Evolutionary conservation across 2,888 invertebrate species (phyloP), one percentile per base, ranked within the genome.

Genomic region (Dugesia japonica): DNA sequence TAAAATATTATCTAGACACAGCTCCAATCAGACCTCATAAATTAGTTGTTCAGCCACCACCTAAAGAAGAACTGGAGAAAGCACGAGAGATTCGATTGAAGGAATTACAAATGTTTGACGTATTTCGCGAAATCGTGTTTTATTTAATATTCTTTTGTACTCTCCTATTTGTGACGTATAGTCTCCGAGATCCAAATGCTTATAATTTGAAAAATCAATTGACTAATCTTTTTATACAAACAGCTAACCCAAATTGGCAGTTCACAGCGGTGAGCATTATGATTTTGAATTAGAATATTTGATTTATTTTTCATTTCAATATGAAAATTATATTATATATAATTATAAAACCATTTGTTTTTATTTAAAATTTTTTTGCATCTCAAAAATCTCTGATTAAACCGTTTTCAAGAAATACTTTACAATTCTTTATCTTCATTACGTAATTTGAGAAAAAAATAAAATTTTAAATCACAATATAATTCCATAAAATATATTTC

Each of bases 71-170:
- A 0, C 80, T 86, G 76, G 83, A 84, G 78, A 80, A 81, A 74
- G 83, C 83, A 0, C 80, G 85, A 73, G 79, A 82, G 71, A 80
- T 81, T 42, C 80, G 86, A 15, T 75, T 84, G 78, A 85, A 85
- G 76, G 86, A 86, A 79, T 81, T 86, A 17, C 82, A 85, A 80
- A 86, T 86, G 85, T 85, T 83, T 80, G 81, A 81, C 13, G 82
- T 86, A 31, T 77, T 86, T 17, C 79, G 84, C 74, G 86, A 86
- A 80, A 85, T 86, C 15, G 77, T 83, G 31, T 82, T 84, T 76
- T 86, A 86, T 80, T 79, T 82, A 15, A 80, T 86, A 79, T 87
- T 86, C 81, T 80, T 86, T 20, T 84, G 83, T 83, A 81, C 86
- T 23, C 81, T 86, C n/a, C 81, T 85, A 74, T 81, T 85, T 20